Base-by-base conservation (phyloP, 2,113 vertebrate species). In the Callithrix jacchus region DNA sequence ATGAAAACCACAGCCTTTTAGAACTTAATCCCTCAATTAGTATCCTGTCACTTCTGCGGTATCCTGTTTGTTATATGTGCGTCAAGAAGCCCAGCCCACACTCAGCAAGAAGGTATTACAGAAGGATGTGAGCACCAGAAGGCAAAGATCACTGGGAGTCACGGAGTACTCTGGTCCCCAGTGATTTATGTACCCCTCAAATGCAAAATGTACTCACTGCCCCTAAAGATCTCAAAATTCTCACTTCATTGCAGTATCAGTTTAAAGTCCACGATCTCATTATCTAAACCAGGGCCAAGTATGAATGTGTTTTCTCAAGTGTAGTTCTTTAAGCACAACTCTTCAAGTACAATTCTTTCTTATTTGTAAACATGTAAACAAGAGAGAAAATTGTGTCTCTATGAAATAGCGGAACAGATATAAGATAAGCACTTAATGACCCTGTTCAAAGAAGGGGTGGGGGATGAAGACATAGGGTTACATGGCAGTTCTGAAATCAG, bases 1-100 rank as follows among this genome's bases (percentile, higher is more conserved):
- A 91, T 30, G 58, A 47, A 77, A 91, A 93, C 32, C 4, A 37
- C 6, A 52, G 9, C 35, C 14, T 56, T 86, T 35, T 49, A 76
- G 13, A 64, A 61, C 35, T 37, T 87, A 35, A 61, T 54, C 37
- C 66, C 20, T 52, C 47, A 87, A 87, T 3, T 37, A 79, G 35
- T 20, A 47, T 66, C 56, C 40, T 74, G 7, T 74, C 17, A 81
- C 45, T 73, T 85, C n/a, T 49, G 4, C 42, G 40, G 0, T 17
- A 16, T 83, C 91, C 37, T 84, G 3, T 73, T 49, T 92, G 12
- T 85, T 52, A 58, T 45, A 30, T 91, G 8, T 40, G 42, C 96
- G 49, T 20, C 40, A 87, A 58, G 70, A 81, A 82, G 1, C 27
- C 61, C 27, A 89, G 27, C 6, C 49, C 40, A 71, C 35, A n/a